Evolutionary conservation across 1,140 invertebrate genomes (phyloP).

Genomic region (Agrilus planipennis): DNA sequence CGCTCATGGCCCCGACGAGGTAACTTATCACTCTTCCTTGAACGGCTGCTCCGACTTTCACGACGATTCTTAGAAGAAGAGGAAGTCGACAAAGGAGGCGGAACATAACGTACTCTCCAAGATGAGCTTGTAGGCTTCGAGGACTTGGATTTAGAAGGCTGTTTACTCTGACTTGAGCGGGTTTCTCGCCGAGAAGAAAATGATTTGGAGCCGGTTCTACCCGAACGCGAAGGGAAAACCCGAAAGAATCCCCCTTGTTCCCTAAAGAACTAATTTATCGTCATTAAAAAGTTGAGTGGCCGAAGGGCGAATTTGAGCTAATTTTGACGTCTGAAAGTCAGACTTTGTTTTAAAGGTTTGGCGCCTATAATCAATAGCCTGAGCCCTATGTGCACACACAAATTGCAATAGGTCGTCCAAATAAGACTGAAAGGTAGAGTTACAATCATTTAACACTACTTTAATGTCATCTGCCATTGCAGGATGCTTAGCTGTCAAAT

Average conservation of each 20-base stretch:
- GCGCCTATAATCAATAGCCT: neutral
- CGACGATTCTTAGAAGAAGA: neutral
- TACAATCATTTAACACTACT: neutral
- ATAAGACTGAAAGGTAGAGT: neutral
- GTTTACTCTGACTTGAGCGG: neutral
- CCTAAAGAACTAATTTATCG: neutral
- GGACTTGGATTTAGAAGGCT: conserved; percentile 1
- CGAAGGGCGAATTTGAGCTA: conserved; percentile 5
- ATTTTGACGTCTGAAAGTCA: neutral
- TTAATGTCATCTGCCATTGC: neutral
- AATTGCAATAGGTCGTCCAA: neutral
- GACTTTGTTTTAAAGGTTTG: neutral
- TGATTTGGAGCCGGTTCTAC: neutral
- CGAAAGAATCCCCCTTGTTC: neutral
- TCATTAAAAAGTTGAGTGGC: conserved; percentile 5
- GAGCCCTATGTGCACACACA: neutral
- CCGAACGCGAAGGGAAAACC: too few species aligned
- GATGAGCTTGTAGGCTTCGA: neutral
- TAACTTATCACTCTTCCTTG: neutral
- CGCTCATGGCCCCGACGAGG: neutral
- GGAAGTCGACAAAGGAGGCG: neutral
- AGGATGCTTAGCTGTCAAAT: neutral
- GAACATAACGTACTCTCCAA: neutral
- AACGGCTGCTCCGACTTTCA: too few species aligned
- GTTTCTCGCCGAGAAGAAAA: neutral